Evolutionary conservation across 1,140 invertebrate genomes (phyloP).

Genomic region (Megalopta genalis): DNA sequence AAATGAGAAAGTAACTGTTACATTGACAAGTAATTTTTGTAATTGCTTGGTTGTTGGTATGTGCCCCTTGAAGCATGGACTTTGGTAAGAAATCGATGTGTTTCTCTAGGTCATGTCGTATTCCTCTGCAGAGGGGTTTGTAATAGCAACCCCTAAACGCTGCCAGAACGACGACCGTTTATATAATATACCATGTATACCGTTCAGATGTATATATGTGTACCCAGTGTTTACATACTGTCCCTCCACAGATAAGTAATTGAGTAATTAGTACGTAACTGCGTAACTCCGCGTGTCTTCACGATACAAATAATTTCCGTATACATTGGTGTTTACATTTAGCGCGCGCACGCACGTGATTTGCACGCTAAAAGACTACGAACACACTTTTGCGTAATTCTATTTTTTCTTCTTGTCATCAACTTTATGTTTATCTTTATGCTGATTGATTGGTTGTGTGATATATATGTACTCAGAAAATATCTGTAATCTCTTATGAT

Average conservation of each 20-base stretch:
- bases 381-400: too few species aligned
- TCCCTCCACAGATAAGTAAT: background rate
- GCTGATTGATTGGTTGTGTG: too few species aligned
- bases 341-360: too few species aligned
- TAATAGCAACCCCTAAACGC: background rate
- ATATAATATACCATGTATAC: too few species aligned
- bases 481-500: too few species aligned
- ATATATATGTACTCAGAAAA: too few species aligned
- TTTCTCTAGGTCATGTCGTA: constrained; percentile 11
- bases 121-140: background rate
- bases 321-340: too few species aligned
- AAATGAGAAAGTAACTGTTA: background rate
- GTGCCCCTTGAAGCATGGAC: background rate
- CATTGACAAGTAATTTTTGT: background rate
- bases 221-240: background rate
- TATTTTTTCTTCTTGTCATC: too few species aligned
- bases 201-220: too few species aligned
- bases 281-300: background rate
- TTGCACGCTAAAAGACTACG: too few species aligned
- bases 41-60: background rate
- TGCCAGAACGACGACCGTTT: background rate
- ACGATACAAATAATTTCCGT: too few species aligned
- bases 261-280: background rate
- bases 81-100: constrained; percentile 40
- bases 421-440: too few species aligned